Base-by-base conservation (phyloP, 1,140 invertebrate species). In the Varroa destructor region DNA sequence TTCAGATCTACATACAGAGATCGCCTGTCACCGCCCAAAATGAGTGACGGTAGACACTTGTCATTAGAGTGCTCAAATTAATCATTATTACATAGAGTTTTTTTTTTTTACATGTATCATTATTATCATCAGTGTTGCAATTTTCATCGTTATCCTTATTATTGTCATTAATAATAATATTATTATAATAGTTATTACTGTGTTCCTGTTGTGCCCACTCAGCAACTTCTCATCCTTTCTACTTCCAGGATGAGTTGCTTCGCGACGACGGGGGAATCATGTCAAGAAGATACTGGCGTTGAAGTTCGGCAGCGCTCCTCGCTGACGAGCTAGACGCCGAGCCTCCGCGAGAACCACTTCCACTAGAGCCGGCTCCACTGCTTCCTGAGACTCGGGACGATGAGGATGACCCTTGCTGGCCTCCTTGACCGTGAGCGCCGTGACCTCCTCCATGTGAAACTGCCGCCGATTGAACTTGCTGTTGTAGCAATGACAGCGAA, bases 221-320 rank as follows among this genome's bases (percentile, higher is more conserved):
- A 51, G 46, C 46, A 51, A 51, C 46, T 51, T 8, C 8, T 51
- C 6, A 12, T 43, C 8, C 40, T 1, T 46, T 12, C 36, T 67
- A 67, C 61, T 67, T 67, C 61, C 61, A 67, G 46, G 57, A 58
- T 6, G 61, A 67, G 46, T 51, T 51, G 61, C 61, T 67, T 67
- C 61, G 72, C 71, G 79, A 78, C 42, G 78, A 73, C 43, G 79
- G 76, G 43, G 91, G 90, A 76, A 96, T 93, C 90, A 96, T 94
- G 79, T 97, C 93, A 43, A 96, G 84, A 74, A 97, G 83, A 84
- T 95, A 96, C 81, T 97, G 93, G 61, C 93, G 85, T 80, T 97
- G 93, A 57, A 95, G 81, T 78, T 96, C 92, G 46, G 82, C 80
- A n/a, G 82, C 76, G 55, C 71, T 71, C 55, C 72, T 73, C 61